These are phyloP conservation scores for Amphimedon queenslandica DNA, from an alignment of 37 sponge, comb jelly and placozoan species.

Conservation along the genomic window DNA sequence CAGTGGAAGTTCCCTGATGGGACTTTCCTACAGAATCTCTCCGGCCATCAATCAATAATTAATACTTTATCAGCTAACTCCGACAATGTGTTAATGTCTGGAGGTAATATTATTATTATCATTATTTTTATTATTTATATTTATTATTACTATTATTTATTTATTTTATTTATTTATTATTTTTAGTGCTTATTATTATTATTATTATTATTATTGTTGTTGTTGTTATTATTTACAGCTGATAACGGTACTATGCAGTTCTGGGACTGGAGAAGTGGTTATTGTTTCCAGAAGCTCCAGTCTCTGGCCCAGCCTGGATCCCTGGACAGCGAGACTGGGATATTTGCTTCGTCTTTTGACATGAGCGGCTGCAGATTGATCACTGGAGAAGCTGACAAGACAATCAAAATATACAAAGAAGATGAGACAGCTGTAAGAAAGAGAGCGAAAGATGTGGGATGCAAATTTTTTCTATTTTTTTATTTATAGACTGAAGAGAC, in stretches of 20 bases:
- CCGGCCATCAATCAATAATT: constrained; percentile 92
- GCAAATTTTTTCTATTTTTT: not conserved
- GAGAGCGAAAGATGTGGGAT: not conserved
- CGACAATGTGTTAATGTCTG: constrained; percentile 92
- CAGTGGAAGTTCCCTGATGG: constrained; percentile 99
- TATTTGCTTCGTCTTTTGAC: constrained; percentile 86
- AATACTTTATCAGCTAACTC: constrained; percentile 87
- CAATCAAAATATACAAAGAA: constrained; percentile 97
- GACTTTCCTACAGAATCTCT: constrained; percentile 95
- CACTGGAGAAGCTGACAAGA: constrained; percentile 95
- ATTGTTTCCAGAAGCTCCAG: constrained; percentile 95
- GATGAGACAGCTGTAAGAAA: constrained; percentile 94
- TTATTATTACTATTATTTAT: too few species aligned
- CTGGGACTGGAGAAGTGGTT: constrained; percentile 99
- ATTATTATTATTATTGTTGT: not conserved
- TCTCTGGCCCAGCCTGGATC: constrained; percentile 95
- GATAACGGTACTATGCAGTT: constrained; percentile 95
- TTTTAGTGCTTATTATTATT: constrained; percentile 89
- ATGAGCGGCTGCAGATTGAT: constrained; percentile 88
- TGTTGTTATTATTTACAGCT: constrained; percentile 41
- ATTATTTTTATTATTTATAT: too few species aligned
- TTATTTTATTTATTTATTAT: too few species aligned
- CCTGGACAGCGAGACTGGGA: constrained; percentile 96
- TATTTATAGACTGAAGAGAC: constrained; percentile 81
- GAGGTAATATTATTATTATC: constrained; percentile 45